Percentiles rank a stretch among this genome's conserved stretches.
These are phyloP conservation scores for Scaptomyza cyrtandrae DNA, from an alignment of 2,888 invertebrate species.

Conservation along the genomic window DNA sequence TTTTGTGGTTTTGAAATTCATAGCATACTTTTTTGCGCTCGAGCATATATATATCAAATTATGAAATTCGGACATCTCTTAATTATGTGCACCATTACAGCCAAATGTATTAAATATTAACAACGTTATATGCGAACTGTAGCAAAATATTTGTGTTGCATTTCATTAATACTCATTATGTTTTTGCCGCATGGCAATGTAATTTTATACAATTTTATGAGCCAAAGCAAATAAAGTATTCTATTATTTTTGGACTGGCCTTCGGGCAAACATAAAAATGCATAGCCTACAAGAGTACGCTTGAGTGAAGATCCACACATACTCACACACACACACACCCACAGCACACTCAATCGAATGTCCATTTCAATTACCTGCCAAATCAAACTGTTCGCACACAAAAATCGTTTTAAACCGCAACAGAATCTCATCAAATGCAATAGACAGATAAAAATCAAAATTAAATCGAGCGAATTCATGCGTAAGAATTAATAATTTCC, in stretches of 20 bases:
- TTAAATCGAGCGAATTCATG: constrained; percentile 75
- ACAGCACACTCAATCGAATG: constrained; percentile 14
- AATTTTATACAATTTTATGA: constrained; percentile 46
- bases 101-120: constrained; percentile 69
- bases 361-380: constrained; percentile 64
- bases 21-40: constrained; percentile 41
- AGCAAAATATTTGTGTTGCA: constrained; percentile 22
- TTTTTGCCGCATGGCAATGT: constrained; percentile 1
- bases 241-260: constrained; percentile 55
- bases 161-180: constrained; percentile 39
- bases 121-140: constrained; percentile 28
- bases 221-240: constrained; percentile 52
- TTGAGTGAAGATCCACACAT: constrained; percentile 30
- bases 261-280: constrained; percentile 66
- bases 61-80: constrained; percentile 48
- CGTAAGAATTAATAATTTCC: constrained; percentile 78
- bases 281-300: constrained; percentile 62
- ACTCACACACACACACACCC: constrained; percentile 6
- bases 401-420: constrained; percentile 22
- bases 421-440: constrained; percentile 51
- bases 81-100: constrained; percentile 71
- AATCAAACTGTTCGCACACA: constrained; percentile 40
- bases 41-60: constrained; percentile 40
- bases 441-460: constrained; percentile 68
- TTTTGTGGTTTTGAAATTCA: constrained; percentile 20